Evolutionary conservation across 2,888 invertebrate species (phyloP).

Genomic region (Apodemia mormo): DNA sequence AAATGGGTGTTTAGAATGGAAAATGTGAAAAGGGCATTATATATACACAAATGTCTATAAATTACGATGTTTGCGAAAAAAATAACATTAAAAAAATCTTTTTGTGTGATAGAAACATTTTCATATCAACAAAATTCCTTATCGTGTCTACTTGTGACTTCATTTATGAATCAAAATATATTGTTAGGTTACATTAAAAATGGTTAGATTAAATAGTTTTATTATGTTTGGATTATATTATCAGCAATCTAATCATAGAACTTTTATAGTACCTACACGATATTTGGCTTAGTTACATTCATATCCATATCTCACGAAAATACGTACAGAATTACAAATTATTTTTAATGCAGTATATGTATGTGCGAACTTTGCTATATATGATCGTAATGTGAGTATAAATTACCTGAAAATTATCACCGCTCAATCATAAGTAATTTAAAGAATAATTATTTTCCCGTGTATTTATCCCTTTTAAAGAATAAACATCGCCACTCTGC

Average conservation of each 20-base stretch:
- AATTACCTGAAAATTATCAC: no score
- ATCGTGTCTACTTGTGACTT: no score
- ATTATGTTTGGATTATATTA: neutral
- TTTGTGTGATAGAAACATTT: no score
- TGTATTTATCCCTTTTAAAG: no score
- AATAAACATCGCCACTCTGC: no score
- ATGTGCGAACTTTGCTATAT: no score
- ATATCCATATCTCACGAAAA: neutral
- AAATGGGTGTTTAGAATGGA: constrained; percentile 55
- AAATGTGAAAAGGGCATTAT: constrained; percentile 49
- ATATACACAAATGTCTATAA: constrained; percentile 57
- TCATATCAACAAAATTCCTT: no score
- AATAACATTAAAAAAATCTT: constrained; percentile 37
- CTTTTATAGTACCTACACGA: neutral
- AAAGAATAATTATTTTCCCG: no score
- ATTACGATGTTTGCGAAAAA: constrained; percentile 46
- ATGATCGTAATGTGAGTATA: no score
- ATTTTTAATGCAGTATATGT: neutral
- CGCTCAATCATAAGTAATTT: no score
- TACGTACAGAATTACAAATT: neutral
- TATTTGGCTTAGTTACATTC: neutral
- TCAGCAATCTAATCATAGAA: neutral
- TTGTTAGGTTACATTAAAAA: neutral
- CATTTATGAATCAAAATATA: no score
- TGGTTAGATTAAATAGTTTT: neutral